Evolutionary conservation across 1,140 invertebrate genomes (phyloP), one percentile per base, ranked within the genome.

Genomic region (Calephelis virginiensis): DNA sequence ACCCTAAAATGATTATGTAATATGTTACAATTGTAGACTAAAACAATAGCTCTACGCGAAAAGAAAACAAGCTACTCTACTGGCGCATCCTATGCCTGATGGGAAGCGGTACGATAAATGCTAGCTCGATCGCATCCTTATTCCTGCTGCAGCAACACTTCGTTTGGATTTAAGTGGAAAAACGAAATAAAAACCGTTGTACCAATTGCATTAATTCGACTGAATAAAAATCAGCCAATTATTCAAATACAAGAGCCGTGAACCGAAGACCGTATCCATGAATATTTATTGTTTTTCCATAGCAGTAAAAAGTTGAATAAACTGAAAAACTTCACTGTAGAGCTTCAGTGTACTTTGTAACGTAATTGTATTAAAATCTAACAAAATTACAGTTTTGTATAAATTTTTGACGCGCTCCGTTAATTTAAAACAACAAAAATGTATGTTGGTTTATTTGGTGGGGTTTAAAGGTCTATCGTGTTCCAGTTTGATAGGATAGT

Each of bases 171-270:
- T 63, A 66, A 68, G 49, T 69, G 56, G 50, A 68, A 40, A 64
- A 66, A 61, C 65, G 61, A 81, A 80, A 81, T 77, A 81, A 85
- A 43, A 83, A 86, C 72, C 73, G 79, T 77, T 81, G 77, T 80
- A 84, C 79, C 78, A 81, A 86, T 86, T 88, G 80, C 83, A 86
- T 90, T 90, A 90, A 90, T 86, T 83, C 81, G 73, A 79, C 80
- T 86, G 86, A 83, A 90, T 90, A 89, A 90, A 86, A 89, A 89
- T 90, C 87, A 89, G 87, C 87, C 86, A 90, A 90, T 90, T 90
- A 90, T 90, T 90, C 85, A 90, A 87, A 90, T 86, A 77, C 67
- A 72, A 80, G 75, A 74, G 75, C 78, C 72, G 77, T 80, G 83
- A 80, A 84, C 75, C 83, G 86, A 80, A 85, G 81, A 78, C 76